Percentiles rank a stretch among this genome's conserved stretches.
phyloP scores from a whole-genome alignment of 1,140 invertebrate species.

The Plutomurus gul region DNA sequence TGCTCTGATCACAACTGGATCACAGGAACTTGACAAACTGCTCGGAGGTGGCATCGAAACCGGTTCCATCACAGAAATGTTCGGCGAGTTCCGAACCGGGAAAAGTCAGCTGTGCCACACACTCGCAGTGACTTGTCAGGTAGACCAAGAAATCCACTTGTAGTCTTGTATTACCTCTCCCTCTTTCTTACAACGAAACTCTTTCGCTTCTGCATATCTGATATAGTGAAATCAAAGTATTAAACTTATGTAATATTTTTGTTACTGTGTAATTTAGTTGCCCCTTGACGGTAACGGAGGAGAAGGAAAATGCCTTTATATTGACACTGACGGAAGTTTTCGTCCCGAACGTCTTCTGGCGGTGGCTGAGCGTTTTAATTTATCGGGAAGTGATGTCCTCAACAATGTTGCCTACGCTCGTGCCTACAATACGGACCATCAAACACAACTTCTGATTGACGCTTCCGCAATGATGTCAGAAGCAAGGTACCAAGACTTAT shows the following conservation, averaged over 20 bases:
- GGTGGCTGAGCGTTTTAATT: slow-evolving; percentile 81
- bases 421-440: slow-evolving; percentile 97
- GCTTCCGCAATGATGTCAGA: slow-evolving; percentile 98
- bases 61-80: slow-evolving; percentile 98
- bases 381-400: slow-evolving; percentile 83
- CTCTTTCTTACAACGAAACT: background rate
- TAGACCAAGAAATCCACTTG: slow-evolving; percentile 56
- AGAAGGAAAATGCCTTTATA: slow-evolving; percentile 97
- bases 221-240: background rate
- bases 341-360: slow-evolving; percentile 82
- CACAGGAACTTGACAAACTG: slow-evolving; percentile 89
- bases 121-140: slow-evolving; percentile 96
- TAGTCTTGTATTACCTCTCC: background rate
- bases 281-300: slow-evolving; percentile 94
- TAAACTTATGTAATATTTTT: slow-evolving; percentile 11
- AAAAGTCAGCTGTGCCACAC: slow-evolving; percentile 98
- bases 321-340: slow-evolving; percentile 99
- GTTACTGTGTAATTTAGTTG: slow-evolving; percentile 63
- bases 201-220: too few species aligned
- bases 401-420: slow-evolving; percentile 97
- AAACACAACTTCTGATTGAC: slow-evolving; percentile 84
- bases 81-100: slow-evolving; percentile 97
- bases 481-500: slow-evolving; percentile 67
- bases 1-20: slow-evolving; percentile 88
- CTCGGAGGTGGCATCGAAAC: slow-evolving; percentile 96